A percentile compares a stretch with the other conserved stretches of the same genome.
These are phyloP conservation scores for Sesia apiformis DNA, from an alignment of 2,888 invertebrate species.

Conservation along the genomic window DNA sequence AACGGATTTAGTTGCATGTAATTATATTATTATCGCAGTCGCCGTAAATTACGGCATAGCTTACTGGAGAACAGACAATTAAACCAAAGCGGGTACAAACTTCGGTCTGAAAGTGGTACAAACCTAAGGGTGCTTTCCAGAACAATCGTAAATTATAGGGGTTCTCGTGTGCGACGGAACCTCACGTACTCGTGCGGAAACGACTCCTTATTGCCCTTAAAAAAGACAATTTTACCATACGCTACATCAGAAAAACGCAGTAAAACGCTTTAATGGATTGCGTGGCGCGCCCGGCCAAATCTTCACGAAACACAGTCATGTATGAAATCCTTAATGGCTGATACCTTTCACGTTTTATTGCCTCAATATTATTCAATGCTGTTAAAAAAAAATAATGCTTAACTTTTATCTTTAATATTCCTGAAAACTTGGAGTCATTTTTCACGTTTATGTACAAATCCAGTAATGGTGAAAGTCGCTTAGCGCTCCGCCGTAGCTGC, in stretches of 20 bases:
- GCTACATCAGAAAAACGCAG: conserved; percentile 29
- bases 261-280: conserved; percentile 30
- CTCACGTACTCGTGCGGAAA: conserved; percentile 15
- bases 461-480: conserved; percentile 37
- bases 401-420: too few species aligned
- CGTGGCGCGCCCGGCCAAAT: conserved; percentile 5
- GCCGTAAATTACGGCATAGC: background rate
- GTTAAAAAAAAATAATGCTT: too few species aligned
- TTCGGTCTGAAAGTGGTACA: conserved; percentile 1
- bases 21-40: background rate
- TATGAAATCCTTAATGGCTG: too few species aligned
- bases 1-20: background rate
- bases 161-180: conserved; percentile 21
- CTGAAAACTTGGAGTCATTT: conserved; percentile 10
- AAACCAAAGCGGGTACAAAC: background rate
- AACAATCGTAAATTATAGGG: conserved; percentile 32
- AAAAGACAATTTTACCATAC: conserved; percentile 32
- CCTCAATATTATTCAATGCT: too few species aligned
- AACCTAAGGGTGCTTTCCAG: conserved; percentile 1
- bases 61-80: conserved; percentile 1
- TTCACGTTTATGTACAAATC: conserved; percentile 24
- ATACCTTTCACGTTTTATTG: too few species aligned
- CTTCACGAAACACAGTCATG: too few species aligned
- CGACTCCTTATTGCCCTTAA: conserved; percentile 26
- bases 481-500: conserved; percentile 25